Evolutionary conservation across 2,888 invertebrate species (phyloP), one percentile per base, ranked within the genome.

Genomic region (Cryptocheilus praepositus): DNA sequence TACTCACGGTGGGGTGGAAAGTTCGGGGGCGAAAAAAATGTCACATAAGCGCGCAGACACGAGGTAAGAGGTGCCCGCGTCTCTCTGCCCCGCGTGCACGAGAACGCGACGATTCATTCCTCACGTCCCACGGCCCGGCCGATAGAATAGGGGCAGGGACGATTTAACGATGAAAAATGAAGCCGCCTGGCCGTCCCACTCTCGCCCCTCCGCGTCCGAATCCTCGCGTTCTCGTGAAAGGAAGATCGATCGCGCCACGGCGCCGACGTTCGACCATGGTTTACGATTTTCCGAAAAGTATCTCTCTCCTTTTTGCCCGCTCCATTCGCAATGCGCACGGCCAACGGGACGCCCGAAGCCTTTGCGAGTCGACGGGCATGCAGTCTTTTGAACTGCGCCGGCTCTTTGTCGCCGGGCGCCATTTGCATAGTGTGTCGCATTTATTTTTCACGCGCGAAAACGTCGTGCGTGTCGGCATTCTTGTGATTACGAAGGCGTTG

Each of bases 51-150:
- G 1, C 36, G n/a, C 25, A 60, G 49, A 67, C 79, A 76, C 76
- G 78, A 76, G 70, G 54, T 74, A 76, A 76, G 79, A 72, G 71
- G 64, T 68, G 55, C 79, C 72, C 76, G 4, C 45, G 63, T 70
- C 58, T 60, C 55, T 52, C 36, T 7, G 3, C 11, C 43, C 52
- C 65, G 61, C 58, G 65, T 61, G 49, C 13, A 62, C 54, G 70
- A 61, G 65, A 77, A 71, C 75, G 73, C 73, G 79, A 72, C 64
- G 67, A 77, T 79, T 79, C 70, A 11, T 49, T 60, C 52, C 46
- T 65, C 56, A 45, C n/a, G 51, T 63, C 21, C 46, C 46, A 25
- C 57, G 28, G 36, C 36, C 28, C 11, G 36, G 1, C 36, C 36
- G 54, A 56, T 21, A 46, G 64, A 61, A 55, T 51, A 60, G 63